Evolutionary conservation across 1,140 invertebrate species (phyloP).

Genomic region (Bathynomus jamesi): DNA sequence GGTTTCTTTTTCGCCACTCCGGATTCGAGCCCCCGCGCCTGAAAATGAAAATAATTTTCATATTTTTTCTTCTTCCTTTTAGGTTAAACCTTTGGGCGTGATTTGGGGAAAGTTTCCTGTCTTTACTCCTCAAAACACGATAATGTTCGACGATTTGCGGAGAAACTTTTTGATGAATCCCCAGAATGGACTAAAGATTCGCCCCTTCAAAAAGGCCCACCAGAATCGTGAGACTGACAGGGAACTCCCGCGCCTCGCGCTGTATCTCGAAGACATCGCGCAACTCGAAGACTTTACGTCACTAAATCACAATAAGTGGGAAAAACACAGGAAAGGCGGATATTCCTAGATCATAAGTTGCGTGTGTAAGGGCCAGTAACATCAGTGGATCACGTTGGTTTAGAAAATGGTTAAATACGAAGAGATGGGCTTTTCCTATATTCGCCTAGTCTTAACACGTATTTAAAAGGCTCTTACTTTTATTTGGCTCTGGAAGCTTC

Average conservation of each 20-base stretch:
- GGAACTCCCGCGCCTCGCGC: conserved; percentile 72
- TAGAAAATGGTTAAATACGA: too few relatives aligned
- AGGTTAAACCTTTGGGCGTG: conserved; percentile 91
- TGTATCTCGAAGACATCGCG: conserved; percentile 79
- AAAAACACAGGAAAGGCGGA: conserved; percentile 53
- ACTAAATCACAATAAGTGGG: conserved; percentile 87
- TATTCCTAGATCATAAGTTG: conserved; percentile 20
- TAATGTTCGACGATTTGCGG: conserved; percentile 97
- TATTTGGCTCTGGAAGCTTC: too few relatives aligned
- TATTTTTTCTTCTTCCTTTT: conserved; percentile 13
- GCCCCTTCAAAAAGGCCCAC: conserved; percentile 83
- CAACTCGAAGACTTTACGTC: conserved; percentile 69
- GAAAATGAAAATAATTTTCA: background rate
- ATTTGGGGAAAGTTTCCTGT: conserved; percentile 93
- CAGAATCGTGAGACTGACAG: conserved; percentile 72
- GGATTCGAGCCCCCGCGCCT: background rate
- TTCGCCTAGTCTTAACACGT: too few relatives aligned
- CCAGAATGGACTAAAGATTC: conserved; percentile 81
- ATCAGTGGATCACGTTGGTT: too few relatives aligned
- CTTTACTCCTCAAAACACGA: conserved; percentile 80
- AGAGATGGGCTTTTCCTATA: too few relatives aligned
- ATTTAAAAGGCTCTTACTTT: too few relatives aligned
- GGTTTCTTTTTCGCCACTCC: too few relatives aligned
- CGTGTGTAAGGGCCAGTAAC: too few relatives aligned
- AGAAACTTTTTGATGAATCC: conserved; percentile 98